Percentiles rank a stretch among this genome's conserved stretches.
These are phyloP conservation scores for Peromyscus polionotus DNA, from an alignment of 2,113 vertebrate genomes.

Conservation along the genomic window DNA sequence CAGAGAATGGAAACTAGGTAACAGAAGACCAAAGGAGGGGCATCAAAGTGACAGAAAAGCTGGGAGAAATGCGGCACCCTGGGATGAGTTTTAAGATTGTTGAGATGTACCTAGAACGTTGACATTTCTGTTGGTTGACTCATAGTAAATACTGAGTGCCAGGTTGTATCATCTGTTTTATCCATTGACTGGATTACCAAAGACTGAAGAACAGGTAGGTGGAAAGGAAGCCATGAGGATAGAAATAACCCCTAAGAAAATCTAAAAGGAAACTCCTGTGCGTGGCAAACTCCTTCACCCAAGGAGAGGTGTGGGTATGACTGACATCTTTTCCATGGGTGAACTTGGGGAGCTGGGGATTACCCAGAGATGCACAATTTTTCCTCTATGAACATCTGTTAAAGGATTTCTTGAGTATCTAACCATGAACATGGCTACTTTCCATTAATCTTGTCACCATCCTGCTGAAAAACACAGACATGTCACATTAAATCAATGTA, in stretches of 20 bases:
- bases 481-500: neutral
- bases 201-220: neutral
- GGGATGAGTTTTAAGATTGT: neutral
- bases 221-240: neutral
- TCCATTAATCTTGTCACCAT: neutral
- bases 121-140: constrained; percentile 6
- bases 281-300: neutral
- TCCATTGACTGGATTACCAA: neutral
- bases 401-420: neutral
- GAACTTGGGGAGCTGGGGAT: neutral
- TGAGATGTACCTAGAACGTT: neutral
- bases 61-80: neutral
- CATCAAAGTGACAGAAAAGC: neutral
- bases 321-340: neutral
- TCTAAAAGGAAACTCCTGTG: neutral
- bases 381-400: neutral
- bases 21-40: neutral
- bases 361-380: neutral
- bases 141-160: neutral
- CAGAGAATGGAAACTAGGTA: neutral
- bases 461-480: neutral
- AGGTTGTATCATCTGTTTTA: neutral
- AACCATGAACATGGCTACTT: neutral
- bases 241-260: constrained; percentile 1
- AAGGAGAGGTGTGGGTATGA: neutral